phyloP scores from a whole-genome alignment of 2,888 invertebrate species.

The Drosophila lacicola region DNA sequence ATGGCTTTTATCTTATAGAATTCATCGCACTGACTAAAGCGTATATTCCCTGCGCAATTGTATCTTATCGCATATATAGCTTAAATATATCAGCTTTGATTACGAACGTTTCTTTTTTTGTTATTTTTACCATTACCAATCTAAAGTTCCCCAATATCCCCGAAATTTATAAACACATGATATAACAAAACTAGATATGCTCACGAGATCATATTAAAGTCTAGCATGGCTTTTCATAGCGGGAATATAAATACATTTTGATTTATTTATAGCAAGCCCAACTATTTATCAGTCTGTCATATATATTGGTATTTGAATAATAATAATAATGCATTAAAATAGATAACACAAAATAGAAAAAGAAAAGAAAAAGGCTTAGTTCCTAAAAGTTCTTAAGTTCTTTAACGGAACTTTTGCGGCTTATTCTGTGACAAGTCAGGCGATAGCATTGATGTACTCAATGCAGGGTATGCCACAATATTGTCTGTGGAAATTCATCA shows the following conservation, averaged over 20 bases:
- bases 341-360: too few relatives aligned
- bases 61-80: slow-evolving; percentile 6
- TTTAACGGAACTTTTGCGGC: too few relatives aligned
- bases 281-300: too few relatives aligned
- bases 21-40: not conserved
- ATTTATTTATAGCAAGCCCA: too few relatives aligned
- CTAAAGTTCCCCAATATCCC: not conserved
- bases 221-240: too few relatives aligned
- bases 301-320: too few relatives aligned
- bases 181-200: not conserved
- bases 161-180: too few relatives aligned
- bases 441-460: not conserved
- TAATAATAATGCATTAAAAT: too few relatives aligned
- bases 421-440: not conserved
- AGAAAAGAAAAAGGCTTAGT: too few relatives aligned
- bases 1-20: not conserved
- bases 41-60: not conserved
- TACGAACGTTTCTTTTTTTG: not conserved
- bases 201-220: too few relatives aligned
- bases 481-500: slow-evolving; percentile 37
- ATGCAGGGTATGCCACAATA: slow-evolving; percentile 14
- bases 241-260: too few relatives aligned
- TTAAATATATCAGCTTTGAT: not conserved
- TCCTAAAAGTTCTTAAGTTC: too few relatives aligned
- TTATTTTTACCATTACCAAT: not conserved